Base-by-base conservation (phyloP, 2,888 invertebrate genomes). In the Helicoverpa assulta region DNA sequence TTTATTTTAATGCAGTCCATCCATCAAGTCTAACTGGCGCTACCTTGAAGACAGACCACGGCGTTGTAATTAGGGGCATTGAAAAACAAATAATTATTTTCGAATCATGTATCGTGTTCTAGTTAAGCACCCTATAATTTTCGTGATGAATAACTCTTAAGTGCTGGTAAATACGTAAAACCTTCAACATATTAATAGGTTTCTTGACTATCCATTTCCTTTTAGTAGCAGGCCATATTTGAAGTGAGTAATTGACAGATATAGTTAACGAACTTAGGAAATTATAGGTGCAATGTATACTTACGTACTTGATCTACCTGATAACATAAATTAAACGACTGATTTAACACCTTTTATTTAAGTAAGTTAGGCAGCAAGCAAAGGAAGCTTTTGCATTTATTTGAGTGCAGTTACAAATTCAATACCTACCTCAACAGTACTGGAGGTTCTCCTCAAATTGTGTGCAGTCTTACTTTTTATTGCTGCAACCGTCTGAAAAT, bases 1-100 rank as follows among this genome's bases (percentile, higher is more conserved):
- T 90, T 91, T 90, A 85, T 88, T 90, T 90, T 88, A 89, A 89
- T 88, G 86, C 78, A 68, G 74, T 76, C 81, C 80, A 91, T 91
- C 88, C 84, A 88, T 91, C 91, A 90, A 72, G 76, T 72, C 69
- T 71, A 83, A 80, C 78, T 76, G 80, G 71, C 58, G 66, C 74
- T 76, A 76, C 75, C 63, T 76, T 62, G 82, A 85, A 86, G 86
- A 89, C 83, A 82, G 70, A 71, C 68, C 67, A 70, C 56, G 21
- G 69, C 58, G 52, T 54, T 72, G 67, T 73, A 77, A 75, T 81
- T 78, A 76, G 76, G 67, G 72, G 70, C 67, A 79, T 78, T 83
- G 73, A 77, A 80, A 82, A 76, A 70, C 65, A 77, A 81, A 73
- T 74, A 75, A 82, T 73, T 76, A 81, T 85, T 76, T 80, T 78